A percentile compares a stretch with the other conserved stretches of the same genome.
phyloP scores from a whole-genome alignment of 2,797 vertebrate genomes.

The Pantherophis alleghaniensis region DNA sequence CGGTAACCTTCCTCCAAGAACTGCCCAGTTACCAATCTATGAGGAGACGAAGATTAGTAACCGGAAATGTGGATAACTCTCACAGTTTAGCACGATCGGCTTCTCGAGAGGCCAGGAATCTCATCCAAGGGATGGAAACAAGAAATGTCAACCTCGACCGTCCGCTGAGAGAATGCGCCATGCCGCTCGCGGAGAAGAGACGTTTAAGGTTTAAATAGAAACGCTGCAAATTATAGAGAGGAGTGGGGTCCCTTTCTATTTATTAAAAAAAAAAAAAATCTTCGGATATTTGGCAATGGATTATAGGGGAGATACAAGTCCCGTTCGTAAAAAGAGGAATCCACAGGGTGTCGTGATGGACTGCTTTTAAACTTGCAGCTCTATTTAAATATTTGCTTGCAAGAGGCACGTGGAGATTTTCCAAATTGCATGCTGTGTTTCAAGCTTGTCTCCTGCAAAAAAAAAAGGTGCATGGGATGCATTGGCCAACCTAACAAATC shows the following conservation, averaged over 20 bases:
- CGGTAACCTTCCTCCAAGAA: conserved; percentile 85
- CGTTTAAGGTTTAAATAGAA: conserved; percentile 75
- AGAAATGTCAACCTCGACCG: conserved; percentile 30
- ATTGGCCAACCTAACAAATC: neutral
- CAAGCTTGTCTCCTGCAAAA: neutral
- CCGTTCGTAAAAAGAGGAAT: neutral
- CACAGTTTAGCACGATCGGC: conserved; percentile 46
- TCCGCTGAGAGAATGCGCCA: conserved; percentile 68
- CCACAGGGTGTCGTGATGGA: neutral
- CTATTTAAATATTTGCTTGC: neutral
- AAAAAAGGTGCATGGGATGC: neutral
- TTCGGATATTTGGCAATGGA: neutral
- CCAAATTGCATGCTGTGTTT: neutral
- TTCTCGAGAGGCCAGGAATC: conserved; percentile 20
- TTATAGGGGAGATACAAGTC: neutral
- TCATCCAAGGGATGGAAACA: conserved; percentile 20
- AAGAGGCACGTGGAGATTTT: neutral
- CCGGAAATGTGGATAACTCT: conserved; percentile 48
- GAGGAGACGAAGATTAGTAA: conserved; percentile 74
- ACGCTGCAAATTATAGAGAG: rapidly evolving
- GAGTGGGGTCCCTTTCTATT: neutral
- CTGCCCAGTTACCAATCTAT: conserved; percentile 89
- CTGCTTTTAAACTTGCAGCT: neutral
- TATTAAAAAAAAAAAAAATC: neutral
- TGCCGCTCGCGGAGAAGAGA: conserved; percentile 82